Base-by-base conservation (phyloP, 2,888 invertebrate species). In the Drosophila borealis region DNA sequence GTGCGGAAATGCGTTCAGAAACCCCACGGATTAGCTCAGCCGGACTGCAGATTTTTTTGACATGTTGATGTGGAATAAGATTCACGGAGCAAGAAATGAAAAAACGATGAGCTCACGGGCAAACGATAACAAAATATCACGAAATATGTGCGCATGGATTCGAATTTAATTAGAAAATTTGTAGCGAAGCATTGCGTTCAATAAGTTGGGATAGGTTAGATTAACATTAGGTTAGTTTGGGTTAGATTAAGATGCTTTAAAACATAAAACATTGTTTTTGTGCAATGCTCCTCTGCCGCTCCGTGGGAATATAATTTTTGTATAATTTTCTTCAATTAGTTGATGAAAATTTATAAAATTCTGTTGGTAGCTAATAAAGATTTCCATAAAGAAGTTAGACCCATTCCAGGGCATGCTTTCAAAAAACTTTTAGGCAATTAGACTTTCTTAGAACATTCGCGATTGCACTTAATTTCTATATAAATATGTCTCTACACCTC, bases 1-100 rank as follows among this genome's bases (percentile, higher is more conserved):
- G 39, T 81, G 67, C 74, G 87, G 84, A 86, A 81, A 81, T 81
- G 87, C 87, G 84, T 72, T 61, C 51, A 48, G 33, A 71, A 64
- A 66, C 69, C 68, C 54, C 70, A 61, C 51, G 74, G 62, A 80
- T 78, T 70, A 76, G 60, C 70, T 17, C 59, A 57, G 37, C 49
- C 46, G 54, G 33, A 53, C 19, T 50, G 51, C 46, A 55, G 56
- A 64, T 62, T 29, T 29, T 8, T 29, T 29, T 37, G 73, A 10
- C 59, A 63, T 25, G 37, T 25, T 45, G 44, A 62, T 71, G 76
- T 60, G 39, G 42, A 53, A 55, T 71, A 59, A 76, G 29, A 29
- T 29, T 29, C 29, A 36, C 51, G 54, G 2, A 21, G 1, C 37
- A n/a, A 11, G 21, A 33, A 1, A 9, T 21, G 13, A 49, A n/a